Base-by-base conservation (phyloP, 2,888 invertebrate genomes). In the Thyatira batis region DNA sequence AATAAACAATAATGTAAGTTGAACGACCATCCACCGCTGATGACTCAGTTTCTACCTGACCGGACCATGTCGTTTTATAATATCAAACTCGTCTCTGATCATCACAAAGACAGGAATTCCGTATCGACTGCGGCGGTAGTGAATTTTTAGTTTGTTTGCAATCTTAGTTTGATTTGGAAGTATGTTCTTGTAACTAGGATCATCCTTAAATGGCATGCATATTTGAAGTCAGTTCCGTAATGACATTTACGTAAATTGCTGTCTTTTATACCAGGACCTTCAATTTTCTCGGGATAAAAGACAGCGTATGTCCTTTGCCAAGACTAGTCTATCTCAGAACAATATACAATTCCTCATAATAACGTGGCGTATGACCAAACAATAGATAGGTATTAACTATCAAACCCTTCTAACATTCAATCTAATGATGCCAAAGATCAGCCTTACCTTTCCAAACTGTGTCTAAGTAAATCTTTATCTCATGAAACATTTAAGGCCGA, bases 41-140 rank as follows among this genome's bases (percentile, higher is more conserved):
- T 89, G 88, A 89, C 79, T 89, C 88, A 89, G 81, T 76, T 76
- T 78, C 76, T 86, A 89, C 89, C 89, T 87, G 87, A 82, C 82
- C 72, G 73, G 71, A 65, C 76, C 76, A 65, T 67, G 70, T 72
- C 69, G 71, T 70, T 73, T 76, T 73, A 66, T 75, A 72, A 67
- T 62, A 49, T 27, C 27, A 68, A 75, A 71, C 77, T 76, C 63
- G 76, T 77, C 76, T 77, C 71, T 70, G 78, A 77, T 73, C 70
- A 75, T 79, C 76, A 78, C 79, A 77, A 80, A 76, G 72, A 65
- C 65, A 78, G 78, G 77, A 76, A 80, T 80, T 76, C 77, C 70
- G 72, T 74, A 67, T 71, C 73, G 73, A 48, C 25, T 48, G n/a
- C 27, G 25, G 46, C 27, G 17, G 46, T 13, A 27, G 11, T 48